These are phyloP conservation scores for Ailuropoda melanoleuca DNA, from an alignment of 2,113 vertebrate genomes.

Conservation along the genomic window DNA sequence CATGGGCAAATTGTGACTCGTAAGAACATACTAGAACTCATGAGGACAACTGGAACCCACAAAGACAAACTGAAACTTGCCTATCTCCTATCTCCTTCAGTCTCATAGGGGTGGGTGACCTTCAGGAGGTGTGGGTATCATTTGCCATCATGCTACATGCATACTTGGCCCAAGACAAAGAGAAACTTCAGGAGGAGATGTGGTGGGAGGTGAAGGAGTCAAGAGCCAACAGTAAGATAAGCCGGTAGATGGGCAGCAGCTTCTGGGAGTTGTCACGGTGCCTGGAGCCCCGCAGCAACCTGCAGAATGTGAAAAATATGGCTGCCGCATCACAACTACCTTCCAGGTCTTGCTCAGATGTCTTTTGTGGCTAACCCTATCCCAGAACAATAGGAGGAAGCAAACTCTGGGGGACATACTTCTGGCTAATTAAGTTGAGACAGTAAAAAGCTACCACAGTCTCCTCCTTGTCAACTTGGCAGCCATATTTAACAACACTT, in stretches of 20 bases:
- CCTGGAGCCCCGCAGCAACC: not conserved
- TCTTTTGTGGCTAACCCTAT: not conserved
- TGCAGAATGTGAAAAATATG: not conserved
- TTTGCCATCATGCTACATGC: too few relatives aligned
- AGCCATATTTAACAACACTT: not conserved
- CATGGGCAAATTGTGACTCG: not conserved
- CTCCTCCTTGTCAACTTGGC: not conserved
- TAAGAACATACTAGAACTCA: not conserved
- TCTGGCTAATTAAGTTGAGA: not conserved
- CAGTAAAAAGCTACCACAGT: not conserved
- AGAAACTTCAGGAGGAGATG: not conserved
- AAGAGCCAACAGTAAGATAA: not conserved
- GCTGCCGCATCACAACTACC: not conserved
- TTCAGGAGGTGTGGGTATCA: not conserved
- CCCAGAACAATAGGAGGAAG: not conserved
- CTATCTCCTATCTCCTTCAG: not conserved
- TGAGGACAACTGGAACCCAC: rapidly evolving
- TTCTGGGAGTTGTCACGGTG: not conserved
- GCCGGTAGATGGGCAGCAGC: not conserved
- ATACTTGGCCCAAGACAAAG: not conserved
- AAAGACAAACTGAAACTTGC: not conserved
- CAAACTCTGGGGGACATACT: not conserved
- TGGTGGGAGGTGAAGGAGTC: not conserved
- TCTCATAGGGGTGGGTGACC: not conserved
- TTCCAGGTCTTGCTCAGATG: not conserved